Conservation (phyloP, 1,140 invertebrate species). For the Calephelis virginiensis region DNA sequence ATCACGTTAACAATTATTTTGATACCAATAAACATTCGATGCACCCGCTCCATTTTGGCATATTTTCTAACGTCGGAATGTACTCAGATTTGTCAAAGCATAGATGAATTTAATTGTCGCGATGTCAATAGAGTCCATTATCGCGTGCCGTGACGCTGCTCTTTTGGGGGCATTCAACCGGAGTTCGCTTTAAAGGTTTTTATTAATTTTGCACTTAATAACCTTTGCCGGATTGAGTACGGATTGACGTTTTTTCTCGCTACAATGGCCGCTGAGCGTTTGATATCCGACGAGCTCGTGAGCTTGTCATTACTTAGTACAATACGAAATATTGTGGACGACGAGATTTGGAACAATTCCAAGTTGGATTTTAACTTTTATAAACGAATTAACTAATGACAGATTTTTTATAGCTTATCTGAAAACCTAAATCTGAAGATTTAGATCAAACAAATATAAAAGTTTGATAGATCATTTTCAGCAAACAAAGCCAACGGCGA, state of each 20-base stretch:
- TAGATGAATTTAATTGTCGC: slow-evolving; percentile 58
- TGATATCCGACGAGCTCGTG: slow-evolving; percentile 30
- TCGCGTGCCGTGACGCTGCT: slow-evolving; percentile 35
- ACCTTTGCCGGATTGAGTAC: slow-evolving; percentile 42
- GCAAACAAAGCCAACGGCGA: too few species aligned
- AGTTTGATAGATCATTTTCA: too few species aligned
- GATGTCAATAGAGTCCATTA: slow-evolving; percentile 43
- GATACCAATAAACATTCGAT: background rate
- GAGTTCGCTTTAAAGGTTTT: slow-evolving; percentile 41
- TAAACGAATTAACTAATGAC: too few species aligned
- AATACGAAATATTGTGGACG: slow-evolving; percentile 1
- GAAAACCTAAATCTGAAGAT: too few species aligned
- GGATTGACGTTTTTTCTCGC: slow-evolving; percentile 41
- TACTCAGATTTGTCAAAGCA: slow-evolving; percentile 43
- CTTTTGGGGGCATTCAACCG: slow-evolving; percentile 46
- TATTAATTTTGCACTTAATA: slow-evolving; percentile 62
- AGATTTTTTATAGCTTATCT: too few species aligned
- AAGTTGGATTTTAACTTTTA: too few species aligned
- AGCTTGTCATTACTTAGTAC: slow-evolving; percentile 16
- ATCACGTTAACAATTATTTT: too few species aligned
- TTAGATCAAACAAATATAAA: too few species aligned
- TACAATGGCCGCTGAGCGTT: slow-evolving; percentile 30
- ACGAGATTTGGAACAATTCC: background rate
- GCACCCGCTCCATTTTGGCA: background rate
- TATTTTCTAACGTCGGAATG: background rate